These are phyloP conservation scores for Sinocyclocheilus anophthalmus DNA, from an alignment of 2,113 vertebrate genomes.

Conservation along the genomic window DNA sequence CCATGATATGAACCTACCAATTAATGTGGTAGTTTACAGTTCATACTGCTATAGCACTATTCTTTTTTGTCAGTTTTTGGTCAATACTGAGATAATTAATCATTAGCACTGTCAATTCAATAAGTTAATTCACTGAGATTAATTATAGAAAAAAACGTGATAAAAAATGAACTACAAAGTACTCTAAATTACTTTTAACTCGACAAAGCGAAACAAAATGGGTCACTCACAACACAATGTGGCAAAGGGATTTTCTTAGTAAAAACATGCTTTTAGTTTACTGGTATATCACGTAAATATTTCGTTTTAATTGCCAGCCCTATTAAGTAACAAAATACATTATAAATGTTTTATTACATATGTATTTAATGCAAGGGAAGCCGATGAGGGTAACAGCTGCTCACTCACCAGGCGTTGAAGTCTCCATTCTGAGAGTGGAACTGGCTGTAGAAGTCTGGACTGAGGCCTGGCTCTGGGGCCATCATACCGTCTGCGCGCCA, in stretches of 20 bases:
- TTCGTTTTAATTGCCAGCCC: background rate
- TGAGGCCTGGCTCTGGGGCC: slow-evolving; percentile 83
- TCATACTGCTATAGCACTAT: too few relatives aligned
- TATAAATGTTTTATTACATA: background rate
- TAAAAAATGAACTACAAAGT: too few relatives aligned
- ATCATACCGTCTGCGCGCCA: slow-evolving; percentile 84
- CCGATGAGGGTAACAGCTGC: slow-evolving; percentile 2
- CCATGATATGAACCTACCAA: background rate
- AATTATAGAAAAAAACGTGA: too few relatives aligned
- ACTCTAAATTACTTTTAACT: too few relatives aligned
- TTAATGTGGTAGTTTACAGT: too few relatives aligned
- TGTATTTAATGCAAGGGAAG: background rate
- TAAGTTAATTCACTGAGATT: too few relatives aligned
- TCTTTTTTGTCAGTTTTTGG: background rate
- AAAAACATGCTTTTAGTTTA: too few relatives aligned
- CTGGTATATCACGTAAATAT: background rate
- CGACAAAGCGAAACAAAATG: too few relatives aligned
- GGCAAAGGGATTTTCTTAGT: too few relatives aligned
- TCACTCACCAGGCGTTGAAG: slow-evolving; percentile 52
- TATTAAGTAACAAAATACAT: background rate
- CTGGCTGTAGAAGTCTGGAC: slow-evolving; percentile 85
- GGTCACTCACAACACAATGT: too few relatives aligned
- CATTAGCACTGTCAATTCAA: too few relatives aligned
- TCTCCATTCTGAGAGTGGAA: slow-evolving; percentile 88
- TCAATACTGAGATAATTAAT: background rate